Conservation (phyloP, 2,113 vertebrate species). For the Mandrillus leucophaeus region DNA sequence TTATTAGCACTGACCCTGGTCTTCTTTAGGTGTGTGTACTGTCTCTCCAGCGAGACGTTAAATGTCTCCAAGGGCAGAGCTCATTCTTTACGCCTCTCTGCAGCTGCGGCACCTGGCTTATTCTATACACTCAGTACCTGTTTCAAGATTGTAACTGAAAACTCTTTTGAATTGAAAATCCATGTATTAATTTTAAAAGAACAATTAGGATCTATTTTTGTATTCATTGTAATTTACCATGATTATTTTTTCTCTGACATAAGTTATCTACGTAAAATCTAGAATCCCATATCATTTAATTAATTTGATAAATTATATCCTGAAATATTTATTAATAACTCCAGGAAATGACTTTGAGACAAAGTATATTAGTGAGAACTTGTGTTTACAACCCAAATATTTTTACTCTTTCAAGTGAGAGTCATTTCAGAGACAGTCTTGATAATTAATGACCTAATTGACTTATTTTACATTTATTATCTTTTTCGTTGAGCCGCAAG, state of each 20-base stretch:
- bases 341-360: neutral
- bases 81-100: neutral
- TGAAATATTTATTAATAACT: conserved; percentile 46
- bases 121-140: neutral
- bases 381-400: conserved; percentile 42
- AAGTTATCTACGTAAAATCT: conserved; percentile 24
- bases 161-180: neutral
- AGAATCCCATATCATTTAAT: conserved; percentile 22
- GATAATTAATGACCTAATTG: conserved; percentile 61
- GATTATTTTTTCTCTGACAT: conserved; percentile 41
- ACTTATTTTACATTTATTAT: conserved; percentile 65
- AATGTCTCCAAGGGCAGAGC: neutral
- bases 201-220: conserved; percentile 23
- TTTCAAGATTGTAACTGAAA: neutral
- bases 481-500: conserved; percentile 35
- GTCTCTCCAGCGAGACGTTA: neutral
- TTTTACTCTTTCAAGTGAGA: conserved; percentile 41
- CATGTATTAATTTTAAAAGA: conserved; percentile 43
- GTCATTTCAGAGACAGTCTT: neutral
- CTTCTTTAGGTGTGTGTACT: neutral
- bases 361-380: conserved; percentile 40
- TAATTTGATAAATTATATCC: conserved; percentile 55
- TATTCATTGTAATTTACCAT: conserved; percentile 27
- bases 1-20: neutral
- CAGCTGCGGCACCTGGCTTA: neutral